Evolutionary conservation across 2,113 vertebrate genomes (phyloP), one percentile per base, ranked within the genome.

Genomic region (Sus scrofa): DNA sequence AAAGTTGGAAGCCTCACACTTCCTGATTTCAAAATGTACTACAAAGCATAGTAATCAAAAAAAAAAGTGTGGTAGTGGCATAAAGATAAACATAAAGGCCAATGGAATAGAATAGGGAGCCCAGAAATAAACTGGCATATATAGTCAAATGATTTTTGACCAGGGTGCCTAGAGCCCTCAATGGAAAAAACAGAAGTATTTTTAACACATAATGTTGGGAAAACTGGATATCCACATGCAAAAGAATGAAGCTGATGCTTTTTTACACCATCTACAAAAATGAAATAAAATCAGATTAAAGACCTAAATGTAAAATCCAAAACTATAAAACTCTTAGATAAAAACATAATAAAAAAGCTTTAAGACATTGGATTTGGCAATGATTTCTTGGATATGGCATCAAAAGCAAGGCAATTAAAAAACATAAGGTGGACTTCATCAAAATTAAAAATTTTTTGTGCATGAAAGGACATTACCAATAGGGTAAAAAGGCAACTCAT

Each of bases 321-420:
- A 84, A 62, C 52, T 86, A 65, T 63, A 68, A 73, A 73, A 84
- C 27, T 50, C 54, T 44, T 52, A 60, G 56, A 60, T 79, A 50
- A 96, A 86, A 81, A 58, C 10, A 77, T 13, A 54, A 92, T 24
- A 79, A 9, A 37, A 79, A 65, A 20, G 16, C 30, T 81, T 82
- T 39, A 90, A 77, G 52, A 58, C 44, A 32, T 32, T 93, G 39
- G 3, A 24, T 95, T 95, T 81, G 73, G n/a, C 86, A 68, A 82
- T 77, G 71, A 19, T 74, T 81, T 86, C 67, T 81, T 73, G 27
- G n/a, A 1, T 44, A 20, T 60, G 58, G 85, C 67, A 67, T 26
- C 74, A 81, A 81, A 92, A 86, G 34, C 52, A 68, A 82, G 86
- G 58, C 60, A 74, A 89, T 7, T 18, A 30, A 67, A 82, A 91